Evolutionary conservation across 2,797 vertebrate species (phyloP), one percentile per base, ranked within the genome.

Genomic region (Moxostoma hubbsi): DNA sequence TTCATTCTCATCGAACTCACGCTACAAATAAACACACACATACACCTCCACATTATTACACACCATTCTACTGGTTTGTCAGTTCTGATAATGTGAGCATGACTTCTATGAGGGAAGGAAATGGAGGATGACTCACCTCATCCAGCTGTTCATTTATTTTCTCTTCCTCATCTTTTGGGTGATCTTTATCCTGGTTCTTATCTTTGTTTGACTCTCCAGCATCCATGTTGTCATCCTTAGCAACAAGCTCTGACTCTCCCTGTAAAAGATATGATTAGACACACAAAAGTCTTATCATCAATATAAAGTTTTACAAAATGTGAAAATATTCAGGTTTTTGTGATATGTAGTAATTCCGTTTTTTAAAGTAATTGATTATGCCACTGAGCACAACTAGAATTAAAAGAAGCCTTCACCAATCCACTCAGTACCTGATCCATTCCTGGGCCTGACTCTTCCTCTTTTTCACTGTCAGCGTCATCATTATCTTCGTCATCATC

Each of bases 1-100:
- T 87, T 98, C 98, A 0, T 97, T 96, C 79, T 99, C 97, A 88
- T 99, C 96, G 86, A 97, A 99, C 73, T 98, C 97, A 51, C 96
- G 93, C 98, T 99, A 86, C 12, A 73, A 16, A 57, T 2, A 61
- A 4, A 57, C 9, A 61, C 58, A 67, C 36, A 80, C 43, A 55
- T 3, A 65, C 5, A 53, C 46, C 49, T n/a, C 36, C 47, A 58
- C 7, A 50, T 62, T 45, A 54, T 16, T 5, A 63, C 46, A 65
- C 53, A n/a, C 9, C 47, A 11, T 45, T 43, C 0, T 13, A 46
- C 7, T n/a, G 7, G 16, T 4, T 4, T 24, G 9, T n/a, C n/a
- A 62, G 15, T 47, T 62, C 36, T 54, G 6, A 53, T 63, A 47
- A 5, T 36, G 43, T 45, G 5, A 9, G 4, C 18, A 16, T 11